Percentiles rank a stretch among this genome's conserved stretches.
phyloP scores from a whole-genome alignment of 2,797 vertebrate species.

The Cyclura pinguis region DNA sequence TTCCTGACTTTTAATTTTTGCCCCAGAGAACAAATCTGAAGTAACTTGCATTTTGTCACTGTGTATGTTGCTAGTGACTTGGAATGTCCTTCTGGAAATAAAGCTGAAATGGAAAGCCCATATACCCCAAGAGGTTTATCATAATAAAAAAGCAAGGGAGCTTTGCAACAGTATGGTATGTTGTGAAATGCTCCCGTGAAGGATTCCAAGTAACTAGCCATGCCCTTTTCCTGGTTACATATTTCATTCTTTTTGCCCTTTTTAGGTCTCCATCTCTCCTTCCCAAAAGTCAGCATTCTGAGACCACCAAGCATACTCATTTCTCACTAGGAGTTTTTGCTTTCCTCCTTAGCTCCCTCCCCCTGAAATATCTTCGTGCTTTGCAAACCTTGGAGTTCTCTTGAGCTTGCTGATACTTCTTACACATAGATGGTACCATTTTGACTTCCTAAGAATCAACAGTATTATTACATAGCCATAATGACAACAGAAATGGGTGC shows the following conservation, averaged over 20 bases:
- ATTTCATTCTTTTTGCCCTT: not conserved
- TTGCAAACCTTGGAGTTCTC: not conserved
- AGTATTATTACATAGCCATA: not conserved
- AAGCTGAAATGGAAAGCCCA: not conserved
- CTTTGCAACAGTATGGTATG: not conserved
- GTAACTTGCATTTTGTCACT: slow-evolving; percentile 15
- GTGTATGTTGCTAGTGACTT: not conserved
- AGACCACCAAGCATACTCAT: not conserved
- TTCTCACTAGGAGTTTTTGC: not conserved
- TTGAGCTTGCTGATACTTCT: not conserved
- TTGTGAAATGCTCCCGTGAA: not conserved
- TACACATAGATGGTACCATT: not conserved
- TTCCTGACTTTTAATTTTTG: not conserved
- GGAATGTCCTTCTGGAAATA: slow-evolving; percentile 8
- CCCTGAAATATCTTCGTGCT: not conserved
- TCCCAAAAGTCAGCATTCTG: not conserved
- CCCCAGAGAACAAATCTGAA: not conserved
- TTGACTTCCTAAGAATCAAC: not conserved
- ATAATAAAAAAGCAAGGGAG: not conserved
- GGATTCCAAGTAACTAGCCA: not conserved
- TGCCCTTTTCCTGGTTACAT: not conserved
- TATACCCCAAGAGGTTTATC: not conserved
- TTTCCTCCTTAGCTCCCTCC: not conserved
- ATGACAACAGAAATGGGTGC: not conserved
- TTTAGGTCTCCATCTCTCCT: not conserved